A percentile compares a stretch with the other conserved stretches of the same genome.
Evolutionary conservation across 1,140 invertebrate species (phyloP).

Genomic region (Triops longicaudatus): DNA sequence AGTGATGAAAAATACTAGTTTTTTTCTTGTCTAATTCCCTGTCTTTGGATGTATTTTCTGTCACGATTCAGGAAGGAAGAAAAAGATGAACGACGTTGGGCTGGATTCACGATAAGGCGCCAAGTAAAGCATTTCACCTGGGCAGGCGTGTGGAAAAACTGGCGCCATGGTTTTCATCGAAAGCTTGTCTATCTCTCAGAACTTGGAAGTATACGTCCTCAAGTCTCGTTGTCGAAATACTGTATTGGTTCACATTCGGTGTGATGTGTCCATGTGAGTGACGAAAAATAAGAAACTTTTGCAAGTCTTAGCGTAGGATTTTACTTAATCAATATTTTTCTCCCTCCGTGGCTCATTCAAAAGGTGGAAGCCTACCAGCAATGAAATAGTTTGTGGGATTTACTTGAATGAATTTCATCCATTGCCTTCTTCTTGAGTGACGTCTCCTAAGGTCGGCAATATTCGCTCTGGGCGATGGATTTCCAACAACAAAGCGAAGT

Average conservation of each 20-base stretch:
- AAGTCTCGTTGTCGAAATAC: background rate
- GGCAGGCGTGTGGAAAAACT: constrained; percentile 4
- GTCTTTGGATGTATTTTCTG: background rate
- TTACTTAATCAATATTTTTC: background rate
- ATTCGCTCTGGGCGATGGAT: background rate
- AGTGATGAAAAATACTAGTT: background rate
- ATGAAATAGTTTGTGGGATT: background rate
- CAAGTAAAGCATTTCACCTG: constrained; percentile 15
- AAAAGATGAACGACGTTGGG: background rate
- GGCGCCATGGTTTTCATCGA: background rate
- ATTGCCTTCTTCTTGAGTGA: background rate
- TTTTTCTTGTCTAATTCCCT: background rate
- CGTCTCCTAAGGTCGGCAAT: background rate
- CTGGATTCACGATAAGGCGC: background rate
- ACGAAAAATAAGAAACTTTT: too few species aligned
- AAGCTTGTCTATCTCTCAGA: background rate
- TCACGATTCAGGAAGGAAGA: background rate
- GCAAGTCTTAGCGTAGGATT: too few species aligned
- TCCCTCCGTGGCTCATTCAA: background rate
- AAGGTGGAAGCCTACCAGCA: background rate
- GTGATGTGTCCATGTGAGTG: background rate
- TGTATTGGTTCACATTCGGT: background rate
- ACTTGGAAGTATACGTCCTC: background rate
- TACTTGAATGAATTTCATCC: background rate
- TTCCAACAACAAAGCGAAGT: background rate